phyloP scores from a whole-genome alignment of 2,797 vertebrate species.

The Columba guinea region DNA sequence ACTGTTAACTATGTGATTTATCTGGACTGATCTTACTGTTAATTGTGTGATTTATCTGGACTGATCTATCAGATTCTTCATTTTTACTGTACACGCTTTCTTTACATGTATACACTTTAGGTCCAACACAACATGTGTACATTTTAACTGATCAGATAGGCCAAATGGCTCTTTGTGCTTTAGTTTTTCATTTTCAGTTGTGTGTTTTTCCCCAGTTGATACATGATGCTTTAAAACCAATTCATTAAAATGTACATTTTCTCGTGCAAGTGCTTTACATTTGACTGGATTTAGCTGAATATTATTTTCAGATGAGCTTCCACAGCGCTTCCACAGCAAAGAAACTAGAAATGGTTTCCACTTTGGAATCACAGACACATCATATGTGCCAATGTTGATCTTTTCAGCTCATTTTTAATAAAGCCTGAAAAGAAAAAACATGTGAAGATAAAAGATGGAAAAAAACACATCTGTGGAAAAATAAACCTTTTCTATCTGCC shows the following conservation, averaged over 20 bases:
- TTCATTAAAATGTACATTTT: slow-evolving; percentile 12
- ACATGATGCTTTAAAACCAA: background rate
- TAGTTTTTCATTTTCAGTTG: background rate
- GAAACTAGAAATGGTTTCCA: background rate
- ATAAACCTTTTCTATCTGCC: slow-evolving; percentile 16
- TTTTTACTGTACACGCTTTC: background rate
- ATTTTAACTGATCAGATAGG: background rate
- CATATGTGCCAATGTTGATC: slow-evolving; percentile 9
- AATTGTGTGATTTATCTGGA: background rate
- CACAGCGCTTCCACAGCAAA: background rate
- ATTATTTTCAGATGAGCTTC: background rate
- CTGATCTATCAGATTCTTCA: background rate
- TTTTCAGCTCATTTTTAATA: slow-evolving; percentile 40
- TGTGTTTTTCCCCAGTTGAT: background rate
- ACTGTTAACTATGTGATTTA: background rate
- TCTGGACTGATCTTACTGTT: background rate
- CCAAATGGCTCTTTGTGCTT: background rate
- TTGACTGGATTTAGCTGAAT: background rate
- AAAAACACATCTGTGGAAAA: slow-evolving; percentile 24
- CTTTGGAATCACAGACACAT: background rate
- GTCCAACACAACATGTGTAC: background rate
- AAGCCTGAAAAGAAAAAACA: background rate
- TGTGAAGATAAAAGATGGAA: slow-evolving; percentile 8
- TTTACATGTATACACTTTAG: background rate
- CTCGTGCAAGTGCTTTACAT: slow-evolving; percentile 4